phyloP scores from a whole-genome alignment of 2,113 vertebrate genomes.

The Coryphaenoides rupestris region DNA sequence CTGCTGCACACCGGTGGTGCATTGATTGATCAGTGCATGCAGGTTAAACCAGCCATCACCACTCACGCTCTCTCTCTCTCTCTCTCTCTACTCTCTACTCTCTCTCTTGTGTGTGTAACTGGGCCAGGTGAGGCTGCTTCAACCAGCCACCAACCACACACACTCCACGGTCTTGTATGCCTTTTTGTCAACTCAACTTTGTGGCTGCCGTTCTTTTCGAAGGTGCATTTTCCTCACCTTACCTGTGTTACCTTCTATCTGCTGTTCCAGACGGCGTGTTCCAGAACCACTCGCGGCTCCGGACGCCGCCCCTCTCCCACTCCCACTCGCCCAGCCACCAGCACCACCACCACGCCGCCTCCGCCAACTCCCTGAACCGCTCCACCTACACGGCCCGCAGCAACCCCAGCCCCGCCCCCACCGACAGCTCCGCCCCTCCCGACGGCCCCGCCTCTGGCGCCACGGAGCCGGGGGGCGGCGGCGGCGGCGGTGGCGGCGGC shows the following conservation, averaged over 20 bases:
- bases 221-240: neutral
- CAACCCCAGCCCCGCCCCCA: constrained; percentile 93
- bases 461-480: constrained; percentile 79
- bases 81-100: too few relatives aligned
- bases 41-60: too few relatives aligned
- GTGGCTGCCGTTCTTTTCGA: too few relatives aligned
- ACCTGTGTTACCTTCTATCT: constrained; percentile 26
- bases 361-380: constrained; percentile 89
- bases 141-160: too few relatives aligned
- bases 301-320: constrained; percentile 90
- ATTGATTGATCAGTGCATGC: too few relatives aligned
- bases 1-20: too few relatives aligned
- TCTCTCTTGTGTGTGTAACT: too few relatives aligned
- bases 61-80: too few relatives aligned
- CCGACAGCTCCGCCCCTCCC: constrained; percentile 87
- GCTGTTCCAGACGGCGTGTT: constrained; percentile 80
- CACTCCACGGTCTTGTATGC: too few relatives aligned
- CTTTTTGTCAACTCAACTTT: too few relatives aligned
- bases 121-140: too few relatives aligned
- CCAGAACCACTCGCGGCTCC: constrained; percentile 88
- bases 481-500: too few relatives aligned
- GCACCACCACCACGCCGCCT: constrained; percentile 84
- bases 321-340: constrained; percentile 88
- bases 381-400: constrained; percentile 93
- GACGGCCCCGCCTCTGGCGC: constrained; percentile 77